phyloP scores from a whole-genome alignment of 2,797 vertebrate species.

The Semotilus atromaculatus region DNA sequence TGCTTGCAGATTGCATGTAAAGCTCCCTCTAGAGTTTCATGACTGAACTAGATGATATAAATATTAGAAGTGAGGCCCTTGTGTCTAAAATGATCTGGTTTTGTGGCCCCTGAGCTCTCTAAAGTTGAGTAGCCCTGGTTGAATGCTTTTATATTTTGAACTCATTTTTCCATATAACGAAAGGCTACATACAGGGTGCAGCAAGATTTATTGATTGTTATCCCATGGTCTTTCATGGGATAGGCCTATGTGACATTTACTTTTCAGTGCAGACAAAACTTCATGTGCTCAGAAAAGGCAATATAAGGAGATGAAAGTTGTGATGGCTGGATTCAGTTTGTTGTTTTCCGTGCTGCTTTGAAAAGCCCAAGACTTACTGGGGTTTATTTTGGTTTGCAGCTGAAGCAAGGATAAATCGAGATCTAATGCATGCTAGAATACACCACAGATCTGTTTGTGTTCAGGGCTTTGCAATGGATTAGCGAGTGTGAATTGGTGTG shows the following conservation, averaged over 20 bases:
- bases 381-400: conserved; percentile 26
- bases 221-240: background rate
- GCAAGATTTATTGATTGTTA: background rate
- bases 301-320: conserved; percentile 1
- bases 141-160: conserved; percentile 10
- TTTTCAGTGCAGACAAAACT: background rate
- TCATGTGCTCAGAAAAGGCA: background rate
- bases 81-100: background rate
- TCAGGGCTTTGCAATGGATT: conserved; percentile 2
- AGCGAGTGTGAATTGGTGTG: background rate
- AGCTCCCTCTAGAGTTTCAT: too few species aligned
- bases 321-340: background rate
- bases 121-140: background rate
- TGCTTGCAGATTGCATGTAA: too few species aligned
- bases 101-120: background rate
- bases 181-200: background rate
- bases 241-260: background rate
- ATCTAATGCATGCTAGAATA: background rate
- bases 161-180: background rate
- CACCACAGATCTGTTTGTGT: background rate
- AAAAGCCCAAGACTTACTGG: background rate
- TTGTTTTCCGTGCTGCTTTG: background rate
- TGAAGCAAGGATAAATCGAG: background rate
- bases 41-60: too few species aligned
- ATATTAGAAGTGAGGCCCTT: background rate